phyloP scores from a whole-genome alignment of 2,797 vertebrate genomes.

The Acanthurus tractus region DNA sequence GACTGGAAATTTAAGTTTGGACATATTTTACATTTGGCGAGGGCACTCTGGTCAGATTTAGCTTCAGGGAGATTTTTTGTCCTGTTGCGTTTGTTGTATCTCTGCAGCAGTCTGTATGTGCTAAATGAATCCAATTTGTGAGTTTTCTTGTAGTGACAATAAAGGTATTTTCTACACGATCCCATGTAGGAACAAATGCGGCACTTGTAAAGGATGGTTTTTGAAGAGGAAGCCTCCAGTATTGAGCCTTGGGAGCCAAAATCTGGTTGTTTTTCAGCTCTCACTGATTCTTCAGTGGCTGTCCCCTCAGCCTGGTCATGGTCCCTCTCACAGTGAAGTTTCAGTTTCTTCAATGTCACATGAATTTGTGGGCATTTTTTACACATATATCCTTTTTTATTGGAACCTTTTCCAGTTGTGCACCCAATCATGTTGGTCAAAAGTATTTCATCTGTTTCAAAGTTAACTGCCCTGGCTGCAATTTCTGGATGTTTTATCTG shows the following conservation, averaged over 20 bases:
- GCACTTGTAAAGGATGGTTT: constrained; percentile 75
- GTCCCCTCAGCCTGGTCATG: constrained; percentile 80
- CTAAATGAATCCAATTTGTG: constrained; percentile 59
- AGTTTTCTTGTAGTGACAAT: constrained; percentile 58
- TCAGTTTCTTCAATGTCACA: constrained; percentile 86
- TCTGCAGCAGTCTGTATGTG: constrained; percentile 54
- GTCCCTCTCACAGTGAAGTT: constrained; percentile 85
- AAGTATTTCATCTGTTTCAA: constrained; percentile 86
- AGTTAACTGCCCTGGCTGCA: constrained; percentile 87
- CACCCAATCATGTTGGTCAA: constrained; percentile 77
- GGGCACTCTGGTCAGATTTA: constrained; percentile 71
- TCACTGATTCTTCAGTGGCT: constrained; percentile 70
- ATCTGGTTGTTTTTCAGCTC: constrained; percentile 67
- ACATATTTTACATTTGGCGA: constrained; percentile 88
- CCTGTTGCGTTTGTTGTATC: constrained; percentile 52
- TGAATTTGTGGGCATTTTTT: constrained; percentile 88
- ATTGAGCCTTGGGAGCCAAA: neutral
- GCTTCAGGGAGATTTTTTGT: neutral
- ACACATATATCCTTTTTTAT: constrained; percentile 88
- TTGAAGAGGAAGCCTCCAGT: constrained; percentile 72
- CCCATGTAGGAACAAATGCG: constrained; percentile 61
- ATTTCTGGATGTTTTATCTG: constrained; percentile 89
- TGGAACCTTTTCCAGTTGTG: constrained; percentile 81
- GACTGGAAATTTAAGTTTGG: constrained; percentile 87
- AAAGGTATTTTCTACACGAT: constrained; percentile 49